Evolutionary conservation across 2,797 vertebrate genomes (phyloP).

Genomic region (Mormyrops attenuatus): DNA sequence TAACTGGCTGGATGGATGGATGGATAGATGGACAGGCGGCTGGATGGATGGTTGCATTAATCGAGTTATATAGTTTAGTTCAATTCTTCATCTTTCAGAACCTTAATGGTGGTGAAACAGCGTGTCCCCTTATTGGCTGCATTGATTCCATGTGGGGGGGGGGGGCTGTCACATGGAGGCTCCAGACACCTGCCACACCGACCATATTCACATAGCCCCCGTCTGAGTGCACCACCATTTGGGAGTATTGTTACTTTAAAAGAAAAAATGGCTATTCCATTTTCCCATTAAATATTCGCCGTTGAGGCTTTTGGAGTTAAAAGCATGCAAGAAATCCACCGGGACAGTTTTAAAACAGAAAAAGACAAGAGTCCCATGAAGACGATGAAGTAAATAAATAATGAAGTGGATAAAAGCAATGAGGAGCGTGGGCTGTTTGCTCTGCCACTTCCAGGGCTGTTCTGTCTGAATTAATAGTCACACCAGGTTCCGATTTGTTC

Average conservation of each 20-base stretch:
- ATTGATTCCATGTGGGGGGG: not conserved
- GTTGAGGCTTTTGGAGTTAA: not conserved
- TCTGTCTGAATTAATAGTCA: conserved; percentile 53
- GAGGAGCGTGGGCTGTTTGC: conserved; percentile 40
- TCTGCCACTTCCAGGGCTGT: conserved; percentile 56
- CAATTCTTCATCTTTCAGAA: not conserved
- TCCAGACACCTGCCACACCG: not conserved
- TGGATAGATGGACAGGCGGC: too few species aligned
- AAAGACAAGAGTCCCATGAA: not conserved
- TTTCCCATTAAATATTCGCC: not conserved
- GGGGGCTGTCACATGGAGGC: not conserved
- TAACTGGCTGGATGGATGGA: not conserved
- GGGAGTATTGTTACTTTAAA: not conserved
- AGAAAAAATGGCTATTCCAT: not conserved
- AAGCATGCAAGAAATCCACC: not conserved
- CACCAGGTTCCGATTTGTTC: not conserved
- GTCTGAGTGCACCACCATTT: not conserved
- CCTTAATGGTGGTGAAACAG: not conserved
- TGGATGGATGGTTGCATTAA: not conserved
- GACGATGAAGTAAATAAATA: not conserved
- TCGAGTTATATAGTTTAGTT: not conserved
- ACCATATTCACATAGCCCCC: not conserved
- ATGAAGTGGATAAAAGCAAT: not conserved
- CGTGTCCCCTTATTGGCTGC: not conserved
- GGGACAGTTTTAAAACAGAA: not conserved